Conservation (phyloP, 1,140 invertebrate genomes). For the Heliconius congener region DNA sequence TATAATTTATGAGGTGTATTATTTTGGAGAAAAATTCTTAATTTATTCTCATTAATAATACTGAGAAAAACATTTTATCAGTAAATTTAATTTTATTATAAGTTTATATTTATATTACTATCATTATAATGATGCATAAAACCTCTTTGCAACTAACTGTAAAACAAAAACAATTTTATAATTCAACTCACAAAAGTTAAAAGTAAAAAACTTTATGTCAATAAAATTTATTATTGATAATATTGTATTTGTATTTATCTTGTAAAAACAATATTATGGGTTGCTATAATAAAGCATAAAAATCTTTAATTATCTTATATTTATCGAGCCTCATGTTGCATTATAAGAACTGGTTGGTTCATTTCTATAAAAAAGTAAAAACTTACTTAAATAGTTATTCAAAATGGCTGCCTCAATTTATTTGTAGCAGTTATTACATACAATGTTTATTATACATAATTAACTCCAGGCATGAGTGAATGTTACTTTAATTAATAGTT, state of each 20-base stretch:
- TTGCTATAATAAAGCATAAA: not conserved
- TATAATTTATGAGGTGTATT: constrained; percentile 11
- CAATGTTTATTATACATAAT: constrained; percentile 16
- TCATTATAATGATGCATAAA: constrained; percentile 9
- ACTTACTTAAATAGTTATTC: constrained; percentile 25
- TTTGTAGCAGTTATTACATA: constrained; percentile 25
- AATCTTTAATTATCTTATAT: not conserved
- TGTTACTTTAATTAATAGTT: constrained; percentile 21
- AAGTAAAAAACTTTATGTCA: not conserved
- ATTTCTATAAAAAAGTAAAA: constrained; percentile 22
- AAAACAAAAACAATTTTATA: constrained; percentile 11
- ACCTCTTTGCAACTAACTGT: not conserved
- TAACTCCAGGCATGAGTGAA: constrained; percentile 17
- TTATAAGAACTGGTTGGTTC: constrained; percentile 24
- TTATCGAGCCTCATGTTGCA: constrained; percentile 13
- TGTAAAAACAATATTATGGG: constrained; percentile 6
- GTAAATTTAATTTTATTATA: constrained; percentile 2
- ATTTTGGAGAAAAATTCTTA: not conserved
- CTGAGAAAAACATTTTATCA: constrained; percentile 1
- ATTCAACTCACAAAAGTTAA: not conserved
- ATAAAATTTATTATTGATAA: constrained; percentile 13
- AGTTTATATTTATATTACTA: constrained; percentile 5
- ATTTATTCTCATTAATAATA: constrained; percentile 1
- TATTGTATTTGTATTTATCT: not conserved
- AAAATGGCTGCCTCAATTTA: constrained; percentile 32